Evolutionary conservation across 2,888 invertebrate genomes (phyloP).

Genomic region (Scaptomyza caliginosa): DNA sequence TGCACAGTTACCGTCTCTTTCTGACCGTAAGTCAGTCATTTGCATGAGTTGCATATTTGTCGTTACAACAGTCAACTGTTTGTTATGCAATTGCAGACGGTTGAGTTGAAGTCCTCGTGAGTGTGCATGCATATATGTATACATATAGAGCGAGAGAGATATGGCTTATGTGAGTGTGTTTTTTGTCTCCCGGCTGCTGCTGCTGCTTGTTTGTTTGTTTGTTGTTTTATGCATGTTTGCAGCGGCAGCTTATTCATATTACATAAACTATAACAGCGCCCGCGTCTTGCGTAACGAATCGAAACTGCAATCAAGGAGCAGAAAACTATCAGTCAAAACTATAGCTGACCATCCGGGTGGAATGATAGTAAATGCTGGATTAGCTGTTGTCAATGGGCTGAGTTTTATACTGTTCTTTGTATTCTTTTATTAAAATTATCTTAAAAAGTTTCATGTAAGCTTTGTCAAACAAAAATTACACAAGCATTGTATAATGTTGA

Average conservation of each 20-base stretch:
- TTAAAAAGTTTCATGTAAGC: no score
- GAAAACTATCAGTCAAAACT: constrained; percentile 12
- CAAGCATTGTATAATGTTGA: no score
- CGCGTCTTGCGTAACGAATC: constrained; percentile 77
- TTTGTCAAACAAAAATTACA: no score
- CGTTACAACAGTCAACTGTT: constrained; percentile 79
- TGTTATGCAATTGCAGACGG: constrained; percentile 78
- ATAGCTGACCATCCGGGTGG: constrained; percentile 11
- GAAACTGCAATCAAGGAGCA: constrained; percentile 64
- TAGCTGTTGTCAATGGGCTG: no score
- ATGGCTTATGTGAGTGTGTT: constrained; percentile 15
- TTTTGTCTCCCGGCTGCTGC: constrained; percentile 42
- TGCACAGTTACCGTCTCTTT: constrained; percentile 50
- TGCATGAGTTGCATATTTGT: constrained; percentile 80
- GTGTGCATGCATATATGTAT: constrained; percentile 16
- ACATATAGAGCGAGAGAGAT: no score
- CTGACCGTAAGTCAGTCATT: constrained; percentile 74
- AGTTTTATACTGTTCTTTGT: no score
- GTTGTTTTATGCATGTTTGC: constrained; percentile 42
- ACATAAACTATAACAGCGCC: constrained; percentile 73
- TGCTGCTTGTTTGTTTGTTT: constrained; percentile 30
- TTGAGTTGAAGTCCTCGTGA: constrained; percentile 49
- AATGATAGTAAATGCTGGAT: no score
- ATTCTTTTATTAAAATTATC: no score
- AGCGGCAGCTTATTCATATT: constrained; percentile 74